Evolutionary conservation across 2,888 invertebrate species (phyloP).

Genomic region (Diarsia brunnea): DNA sequence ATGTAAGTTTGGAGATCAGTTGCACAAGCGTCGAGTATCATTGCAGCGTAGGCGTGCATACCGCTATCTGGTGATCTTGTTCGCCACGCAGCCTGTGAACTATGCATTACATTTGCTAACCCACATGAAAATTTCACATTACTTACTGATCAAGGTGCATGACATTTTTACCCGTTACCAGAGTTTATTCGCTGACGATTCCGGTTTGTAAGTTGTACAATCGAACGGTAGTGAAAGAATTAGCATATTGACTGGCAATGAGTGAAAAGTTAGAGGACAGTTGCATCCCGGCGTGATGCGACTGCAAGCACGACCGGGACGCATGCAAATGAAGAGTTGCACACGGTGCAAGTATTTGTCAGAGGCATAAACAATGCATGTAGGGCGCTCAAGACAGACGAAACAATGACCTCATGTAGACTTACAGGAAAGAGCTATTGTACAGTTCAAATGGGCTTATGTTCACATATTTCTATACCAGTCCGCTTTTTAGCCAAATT

Average conservation of each 20-base stretch:
- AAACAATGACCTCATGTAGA: slow-evolving; percentile 73
- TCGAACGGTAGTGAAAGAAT: slow-evolving; percentile 75
- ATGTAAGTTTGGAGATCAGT: slow-evolving; percentile 79
- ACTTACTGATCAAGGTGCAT: slow-evolving; percentile 13
- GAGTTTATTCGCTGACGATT: slow-evolving; percentile 31
- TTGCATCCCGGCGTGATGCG: slow-evolving; percentile 76
- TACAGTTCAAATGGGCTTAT: slow-evolving; percentile 40
- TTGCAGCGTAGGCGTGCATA: slow-evolving; percentile 78
- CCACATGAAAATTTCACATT: slow-evolving; percentile 41
- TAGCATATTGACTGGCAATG: slow-evolving; percentile 84
- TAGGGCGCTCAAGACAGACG: slow-evolving; percentile 65
- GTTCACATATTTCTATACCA: slow-evolving; percentile 35
- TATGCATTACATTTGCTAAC: slow-evolving; percentile 53
- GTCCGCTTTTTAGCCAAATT: slow-evolving; percentile 13
- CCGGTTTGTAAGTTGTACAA: slow-evolving; percentile 29
- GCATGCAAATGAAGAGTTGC: slow-evolving; percentile 82
- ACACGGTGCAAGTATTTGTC: slow-evolving; percentile 73
- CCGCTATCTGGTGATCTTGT: slow-evolving; percentile 69
- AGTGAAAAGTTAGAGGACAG: slow-evolving; percentile 82
- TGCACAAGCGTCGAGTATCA: slow-evolving; percentile 83
- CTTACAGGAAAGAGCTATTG: slow-evolving; percentile 58
- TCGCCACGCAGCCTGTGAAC: slow-evolving; percentile 53
- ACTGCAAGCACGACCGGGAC: slow-evolving; percentile 73
- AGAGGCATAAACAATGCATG: slow-evolving; percentile 72
- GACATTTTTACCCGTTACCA: slow-evolving; percentile 26